Conservation (phyloP, 92 coral and sea anemone genomes). For the Siderastrea siderea region DNA sequence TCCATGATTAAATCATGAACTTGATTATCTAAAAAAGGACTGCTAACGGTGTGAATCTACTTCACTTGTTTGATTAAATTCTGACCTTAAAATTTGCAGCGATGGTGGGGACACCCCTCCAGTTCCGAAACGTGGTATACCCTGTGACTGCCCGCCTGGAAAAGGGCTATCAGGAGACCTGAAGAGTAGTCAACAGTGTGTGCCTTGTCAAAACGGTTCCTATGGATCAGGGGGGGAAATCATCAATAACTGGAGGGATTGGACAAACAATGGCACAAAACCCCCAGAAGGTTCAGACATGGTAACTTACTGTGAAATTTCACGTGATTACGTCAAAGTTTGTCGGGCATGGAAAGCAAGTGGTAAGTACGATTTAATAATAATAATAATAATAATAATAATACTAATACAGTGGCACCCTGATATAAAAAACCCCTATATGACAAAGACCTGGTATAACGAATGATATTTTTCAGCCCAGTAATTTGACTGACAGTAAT, state of each 20-base stretch:
- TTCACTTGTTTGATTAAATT: background rate
- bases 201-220: conserved; percentile 48
- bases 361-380: conserved; percentile 44
- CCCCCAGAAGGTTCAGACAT: conserved; percentile 80
- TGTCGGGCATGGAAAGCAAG: conserved; percentile 85
- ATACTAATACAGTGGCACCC: too few relatives aligned
- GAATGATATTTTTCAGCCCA: too few relatives aligned
- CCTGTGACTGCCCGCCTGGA: conserved; percentile 82
- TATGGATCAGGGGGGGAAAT: conserved; percentile 86
- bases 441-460: too few relatives aligned
- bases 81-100: background rate
- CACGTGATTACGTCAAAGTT: conserved; percentile 59
- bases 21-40: too few relatives aligned
- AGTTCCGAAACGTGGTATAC: conserved; percentile 7
- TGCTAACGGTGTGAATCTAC: background rate
- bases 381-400: too few relatives aligned
- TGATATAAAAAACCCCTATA: too few relatives aligned
- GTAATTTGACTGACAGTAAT: too few relatives aligned
- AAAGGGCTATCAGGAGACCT: conserved; percentile 46
- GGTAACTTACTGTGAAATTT: conserved; percentile 74
- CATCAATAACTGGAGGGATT: conserved; percentile 76
- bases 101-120: background rate
- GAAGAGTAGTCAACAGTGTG: conserved; percentile 11
- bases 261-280: conserved; percentile 83
- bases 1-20: too few relatives aligned